Conservation (phyloP, 1,140 invertebrate genomes). For the Brachionus rubens region DNA sequence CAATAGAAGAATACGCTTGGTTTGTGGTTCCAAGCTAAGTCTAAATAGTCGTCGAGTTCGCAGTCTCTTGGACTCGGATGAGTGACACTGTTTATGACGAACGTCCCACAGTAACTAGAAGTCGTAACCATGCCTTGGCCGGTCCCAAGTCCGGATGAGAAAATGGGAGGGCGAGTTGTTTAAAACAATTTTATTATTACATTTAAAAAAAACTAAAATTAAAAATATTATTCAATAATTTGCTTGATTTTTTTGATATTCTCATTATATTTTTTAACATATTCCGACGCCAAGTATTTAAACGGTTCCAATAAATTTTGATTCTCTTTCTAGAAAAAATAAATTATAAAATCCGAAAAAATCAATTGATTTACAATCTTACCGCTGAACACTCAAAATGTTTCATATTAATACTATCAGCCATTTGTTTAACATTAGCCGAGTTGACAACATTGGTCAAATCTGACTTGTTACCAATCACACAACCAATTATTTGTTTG, state of each 20-base stretch:
- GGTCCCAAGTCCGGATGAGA: too few species aligned
- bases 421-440: conserved; percentile 1
- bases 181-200: too few species aligned
- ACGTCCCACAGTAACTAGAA: too few species aligned
- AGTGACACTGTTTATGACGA: too few species aligned
- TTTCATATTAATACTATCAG: conserved; percentile 34
- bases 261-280: conserved; percentile 28
- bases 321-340: conserved; percentile 45
- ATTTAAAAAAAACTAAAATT: neutral
- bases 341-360: neutral
- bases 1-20: too few species aligned
- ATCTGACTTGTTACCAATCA: conserved; percentile 45
- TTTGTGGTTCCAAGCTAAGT: too few species aligned
- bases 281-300: conserved; percentile 40
- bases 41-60: too few species aligned
- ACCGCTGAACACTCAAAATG: conserved; percentile 46
- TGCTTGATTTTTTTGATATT: neutral
- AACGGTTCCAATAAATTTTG: conserved; percentile 8
- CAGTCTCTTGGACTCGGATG: too few species aligned
- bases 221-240: conserved; percentile 1
- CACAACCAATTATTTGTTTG: conserved; percentile 4
- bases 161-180: too few species aligned
- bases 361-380: too few species aligned
- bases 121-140: too few species aligned
- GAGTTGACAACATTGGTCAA: neutral